Evolutionary conservation across 2,797 vertebrate genomes (phyloP), one percentile per base, ranked within the genome.

Genomic region (Ispidina picta): DNA sequence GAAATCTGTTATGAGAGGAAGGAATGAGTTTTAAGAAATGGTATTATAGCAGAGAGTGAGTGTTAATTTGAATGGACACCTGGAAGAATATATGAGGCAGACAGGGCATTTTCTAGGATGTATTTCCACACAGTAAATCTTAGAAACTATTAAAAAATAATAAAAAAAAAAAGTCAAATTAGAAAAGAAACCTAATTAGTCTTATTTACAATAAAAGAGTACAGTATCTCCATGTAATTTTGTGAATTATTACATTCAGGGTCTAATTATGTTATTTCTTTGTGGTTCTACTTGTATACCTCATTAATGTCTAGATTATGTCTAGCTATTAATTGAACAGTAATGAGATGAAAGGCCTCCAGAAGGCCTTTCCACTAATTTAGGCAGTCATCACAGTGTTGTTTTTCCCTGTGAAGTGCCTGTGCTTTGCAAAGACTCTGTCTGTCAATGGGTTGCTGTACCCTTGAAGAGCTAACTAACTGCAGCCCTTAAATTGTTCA

Each of bases 221-320:
- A 39, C 9, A 52, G 4, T 3, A 0, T 78, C 91, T 83, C 25
- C 31, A 7, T 70, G 66, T 72, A 81, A 78, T 92, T 81, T 93
- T 63, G 52, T 18, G 4, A 89, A 44, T 72, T 0, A 88, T 93
- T 89, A 92, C 75, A 88, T 89, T 91, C 63, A 66, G 28, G n/a
- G 22, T 16, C 56, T 89, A 89, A 94, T 92, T 83, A 89, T 63
- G 51, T 63, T 91, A 73, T 65, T 83, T 71, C 83, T 94, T 90
- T 91, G 73, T 35, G 66, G 43, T 86, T 92, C 52, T 56, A 86
- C 73, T 75, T 75, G 29, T 71, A 86, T 59, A 43, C 29, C 21
- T 96, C 66, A 72, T 91, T 93, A 91, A 83, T 59, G 70, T 92
- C 85, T 93, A 73, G 59, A 41, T 89, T 88, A 80, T 26, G 31